Percentiles rank a stretch among this genome's conserved stretches.
Evolutionary conservation across 2,113 vertebrate genomes (phyloP).

Genomic region (Monopterus albus): DNA sequence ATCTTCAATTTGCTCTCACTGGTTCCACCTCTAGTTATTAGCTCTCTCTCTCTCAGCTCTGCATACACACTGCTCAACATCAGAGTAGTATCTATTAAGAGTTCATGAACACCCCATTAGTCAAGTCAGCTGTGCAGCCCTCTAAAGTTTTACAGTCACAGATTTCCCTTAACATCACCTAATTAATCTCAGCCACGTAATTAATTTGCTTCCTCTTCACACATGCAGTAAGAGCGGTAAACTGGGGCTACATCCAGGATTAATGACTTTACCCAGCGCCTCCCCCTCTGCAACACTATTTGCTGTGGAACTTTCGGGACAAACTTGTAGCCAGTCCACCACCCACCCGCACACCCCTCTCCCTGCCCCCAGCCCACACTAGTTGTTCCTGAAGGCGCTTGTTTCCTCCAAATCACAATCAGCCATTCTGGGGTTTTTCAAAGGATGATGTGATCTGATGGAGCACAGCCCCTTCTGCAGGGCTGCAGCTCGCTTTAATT

Average conservation of each 20-base stretch:
- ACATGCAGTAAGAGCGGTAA: constrained; percentile 57
- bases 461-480: constrained; percentile 54
- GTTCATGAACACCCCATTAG: constrained; percentile 76
- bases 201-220: constrained; percentile 66
- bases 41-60: constrained; percentile 12
- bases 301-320: constrained; percentile 58
- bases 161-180: constrained; percentile 72
- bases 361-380: constrained; percentile 39
- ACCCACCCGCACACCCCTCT: not conserved
- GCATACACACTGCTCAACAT: constrained; percentile 19
- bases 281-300: constrained; percentile 11
- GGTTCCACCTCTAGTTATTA: not conserved
- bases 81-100: constrained; percentile 69
- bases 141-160: constrained; percentile 70
- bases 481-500: constrained; percentile 73
- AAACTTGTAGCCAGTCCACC: constrained; percentile 28
- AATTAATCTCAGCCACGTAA: constrained; percentile 76
- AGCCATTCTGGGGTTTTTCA: constrained; percentile 61
- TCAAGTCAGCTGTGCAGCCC: constrained; percentile 69
- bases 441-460: constrained; percentile 73
- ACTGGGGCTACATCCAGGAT: constrained; percentile 45
- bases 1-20: not conserved
- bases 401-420: constrained; percentile 66
- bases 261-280: constrained; percentile 44
- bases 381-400: constrained; percentile 59